Evolutionary conservation across 2,113 vertebrate species (phyloP).

Genomic region (Labeo rohita): DNA sequence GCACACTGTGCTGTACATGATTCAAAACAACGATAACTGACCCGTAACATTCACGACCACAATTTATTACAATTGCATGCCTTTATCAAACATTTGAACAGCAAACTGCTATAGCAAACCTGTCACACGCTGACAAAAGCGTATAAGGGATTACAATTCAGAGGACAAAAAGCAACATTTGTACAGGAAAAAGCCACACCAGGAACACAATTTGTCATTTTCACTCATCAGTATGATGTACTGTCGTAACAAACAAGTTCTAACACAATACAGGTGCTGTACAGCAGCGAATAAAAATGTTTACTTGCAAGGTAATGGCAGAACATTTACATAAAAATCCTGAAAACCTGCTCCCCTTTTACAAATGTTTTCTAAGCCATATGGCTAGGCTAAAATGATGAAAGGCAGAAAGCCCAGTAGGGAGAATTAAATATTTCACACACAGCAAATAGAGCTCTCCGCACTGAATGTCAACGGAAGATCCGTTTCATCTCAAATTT

Average conservation of each 20-base stretch:
- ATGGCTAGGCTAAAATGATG: conserved; percentile 51
- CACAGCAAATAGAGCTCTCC: conserved; percentile 43
- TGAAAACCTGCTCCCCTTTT: conserved; percentile 36
- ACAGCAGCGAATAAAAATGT: conserved; percentile 12
- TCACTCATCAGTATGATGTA: neutral
- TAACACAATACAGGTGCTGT: conserved; percentile 26
- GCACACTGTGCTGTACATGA: neutral
- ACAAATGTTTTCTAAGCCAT: conserved; percentile 53
- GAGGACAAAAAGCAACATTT: neutral
- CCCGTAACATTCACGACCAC: neutral
- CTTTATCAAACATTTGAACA: neutral
- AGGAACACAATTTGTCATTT: neutral
- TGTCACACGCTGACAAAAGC: neutral
- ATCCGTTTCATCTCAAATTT: conserved; percentile 50
- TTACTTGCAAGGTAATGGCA: conserved; percentile 19
- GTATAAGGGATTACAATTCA: neutral
- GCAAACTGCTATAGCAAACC: neutral
- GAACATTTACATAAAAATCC: conserved; percentile 49
- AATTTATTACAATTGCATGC: conserved; percentile 20
- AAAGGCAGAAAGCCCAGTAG: conserved; percentile 51
- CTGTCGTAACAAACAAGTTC: conserved; percentile 19
- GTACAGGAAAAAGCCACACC: neutral
- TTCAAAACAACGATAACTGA: conserved; percentile 24
- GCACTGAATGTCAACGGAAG: conserved; percentile 46
- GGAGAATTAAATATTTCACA: conserved; percentile 44